Evolutionary conservation across 2,797 vertebrate genomes (phyloP), one percentile per base, ranked within the genome.

Genomic region (Cercopithecus mitis): DNA sequence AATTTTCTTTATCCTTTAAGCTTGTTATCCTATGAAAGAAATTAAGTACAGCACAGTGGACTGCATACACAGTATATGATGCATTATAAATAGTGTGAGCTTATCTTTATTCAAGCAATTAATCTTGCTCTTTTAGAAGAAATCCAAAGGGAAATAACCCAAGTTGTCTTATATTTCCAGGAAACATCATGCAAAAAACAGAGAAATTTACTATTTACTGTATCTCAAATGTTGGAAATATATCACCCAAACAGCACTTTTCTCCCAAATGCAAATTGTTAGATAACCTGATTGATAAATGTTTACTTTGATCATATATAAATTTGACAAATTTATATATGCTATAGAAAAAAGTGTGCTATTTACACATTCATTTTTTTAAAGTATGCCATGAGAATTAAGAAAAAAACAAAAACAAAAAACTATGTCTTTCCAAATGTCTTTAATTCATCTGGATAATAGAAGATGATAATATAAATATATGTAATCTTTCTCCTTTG

Each of bases 1-100:
- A 93, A 90, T 87, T 97, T 93, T 94, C 85, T 93, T 97, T 95
- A 95, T 97, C 76, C 25, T 91, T 96, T 98, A 97, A 98, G 85
- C 87, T 94, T 95, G 81, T 93, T 97, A 96, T 92, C 61, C 83
- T 86, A n/a, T 85, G 76, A 97, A 90, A 96, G 45, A 97, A 94
- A 95, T 97, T 96, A 97, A 97, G 76, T 94, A 77, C 57, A 90
- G 58, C 57, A 91, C 43, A 91, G 77, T 95, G 43, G 73, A 75
- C 82, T 45, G 83, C 55, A 84, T 82, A 67, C 52, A 95, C 50
- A 94, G 55, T 50, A 50, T 50, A 50, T 50, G 47, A 50, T 50
- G 47, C 47, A 50, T 93, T 89, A 91, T 89, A 95, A 96, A 95
- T 97, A 79, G 94, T 96, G 84, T 91, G 95, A 94, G 39, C 55